Percentiles rank a stretch among this genome's conserved stretches.
phyloP scores from a whole-genome alignment of 2,888 invertebrate genomes.

The Epirrhoe alternata region DNA sequence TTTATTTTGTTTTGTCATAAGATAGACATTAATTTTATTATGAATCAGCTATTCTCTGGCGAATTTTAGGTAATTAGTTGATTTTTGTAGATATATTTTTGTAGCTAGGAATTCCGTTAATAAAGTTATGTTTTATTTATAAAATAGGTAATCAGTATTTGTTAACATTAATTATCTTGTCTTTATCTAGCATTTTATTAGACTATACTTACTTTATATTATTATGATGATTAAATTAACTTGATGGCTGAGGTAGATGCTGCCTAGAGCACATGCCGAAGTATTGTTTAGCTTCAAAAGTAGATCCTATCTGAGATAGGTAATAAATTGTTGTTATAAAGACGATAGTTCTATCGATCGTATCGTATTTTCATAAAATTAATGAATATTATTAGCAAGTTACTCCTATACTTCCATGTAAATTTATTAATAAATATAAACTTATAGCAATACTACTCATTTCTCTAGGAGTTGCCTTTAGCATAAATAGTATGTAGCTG shows the following conservation, averaged over 20 bases:
- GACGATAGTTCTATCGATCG: slow-evolving; percentile 48
- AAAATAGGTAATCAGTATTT: slow-evolving; percentile 44
- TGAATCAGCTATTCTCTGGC: slow-evolving; percentile 21
- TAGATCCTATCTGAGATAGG: slow-evolving; percentile 48
- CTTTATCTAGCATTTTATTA: slow-evolving; percentile 38
- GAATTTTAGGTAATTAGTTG: slow-evolving; percentile 28
- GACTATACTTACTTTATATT: slow-evolving; percentile 32
- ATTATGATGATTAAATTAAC: slow-evolving; percentile 32
- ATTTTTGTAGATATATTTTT: slow-evolving; percentile 35
- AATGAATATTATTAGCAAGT: slow-evolving; percentile 57
- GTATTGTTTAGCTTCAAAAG: slow-evolving; percentile 43
- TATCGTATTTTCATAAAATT: slow-evolving; percentile 55
- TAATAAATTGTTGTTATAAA: slow-evolving; percentile 50
- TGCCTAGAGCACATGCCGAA: slow-evolving; percentile 42
- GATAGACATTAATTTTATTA: slow-evolving; percentile 15
- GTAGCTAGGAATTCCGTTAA: slow-evolving; percentile 22
- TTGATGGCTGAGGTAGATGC: slow-evolving; percentile 39
- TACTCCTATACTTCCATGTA: slow-evolving; percentile 62
- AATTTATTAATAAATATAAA: slow-evolving; percentile 58
- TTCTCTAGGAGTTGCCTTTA: slow-evolving; percentile 78
- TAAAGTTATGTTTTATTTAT: slow-evolving; percentile 35
- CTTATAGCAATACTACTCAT: slow-evolving; percentile 73
- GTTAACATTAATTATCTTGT: slow-evolving; percentile 38
- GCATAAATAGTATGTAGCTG: slow-evolving; percentile 80
- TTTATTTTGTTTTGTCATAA: background rate